Evolutionary conservation across 2,113 vertebrate genomes (phyloP).

Genomic region (Petromus typicus): DNA sequence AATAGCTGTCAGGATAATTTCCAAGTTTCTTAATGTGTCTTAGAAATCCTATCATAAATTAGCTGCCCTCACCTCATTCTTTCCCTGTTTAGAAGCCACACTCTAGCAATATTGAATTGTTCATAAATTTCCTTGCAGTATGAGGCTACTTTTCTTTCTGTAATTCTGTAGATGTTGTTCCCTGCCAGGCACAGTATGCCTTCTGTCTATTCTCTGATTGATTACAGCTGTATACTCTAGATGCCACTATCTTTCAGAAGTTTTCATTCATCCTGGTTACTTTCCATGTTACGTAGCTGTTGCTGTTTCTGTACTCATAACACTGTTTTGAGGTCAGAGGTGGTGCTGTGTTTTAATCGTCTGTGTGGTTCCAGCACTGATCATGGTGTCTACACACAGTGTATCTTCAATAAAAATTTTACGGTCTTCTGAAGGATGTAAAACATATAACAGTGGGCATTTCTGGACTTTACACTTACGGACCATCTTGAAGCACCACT

Average conservation of each 20-base stretch:
- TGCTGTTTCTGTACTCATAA: not conserved
- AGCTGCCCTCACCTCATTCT: not conserved
- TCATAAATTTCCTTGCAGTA: not conserved
- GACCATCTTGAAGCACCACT: slow-evolving; percentile 2
- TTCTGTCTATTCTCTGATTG: not conserved
- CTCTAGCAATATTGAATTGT: not conserved
- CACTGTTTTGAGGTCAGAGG: not conserved
- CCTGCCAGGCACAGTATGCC: not conserved
- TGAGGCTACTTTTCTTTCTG: not conserved
- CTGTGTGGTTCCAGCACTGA: not conserved
- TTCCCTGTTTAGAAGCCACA: not conserved
- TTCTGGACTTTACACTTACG: slow-evolving; percentile 42
- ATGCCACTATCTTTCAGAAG: not conserved
- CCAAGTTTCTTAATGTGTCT: not conserved
- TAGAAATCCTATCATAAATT: not conserved
- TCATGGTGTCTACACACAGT: not conserved
- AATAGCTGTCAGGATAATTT: slow-evolving; percentile 17
- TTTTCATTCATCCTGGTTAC: not conserved
- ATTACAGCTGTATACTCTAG: not conserved
- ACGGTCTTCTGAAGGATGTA: not conserved
- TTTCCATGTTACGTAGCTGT: not conserved
- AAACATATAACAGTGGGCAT: not conserved
- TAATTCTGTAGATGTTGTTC: not conserved
- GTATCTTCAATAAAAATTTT: slow-evolving; percentile 23
- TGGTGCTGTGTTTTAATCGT: slow-evolving; percentile 9